Evolutionary conservation across 2,888 invertebrate species (phyloP), one percentile per base, ranked within the genome.

Genomic region (Dryobotodes eremita): DNA sequence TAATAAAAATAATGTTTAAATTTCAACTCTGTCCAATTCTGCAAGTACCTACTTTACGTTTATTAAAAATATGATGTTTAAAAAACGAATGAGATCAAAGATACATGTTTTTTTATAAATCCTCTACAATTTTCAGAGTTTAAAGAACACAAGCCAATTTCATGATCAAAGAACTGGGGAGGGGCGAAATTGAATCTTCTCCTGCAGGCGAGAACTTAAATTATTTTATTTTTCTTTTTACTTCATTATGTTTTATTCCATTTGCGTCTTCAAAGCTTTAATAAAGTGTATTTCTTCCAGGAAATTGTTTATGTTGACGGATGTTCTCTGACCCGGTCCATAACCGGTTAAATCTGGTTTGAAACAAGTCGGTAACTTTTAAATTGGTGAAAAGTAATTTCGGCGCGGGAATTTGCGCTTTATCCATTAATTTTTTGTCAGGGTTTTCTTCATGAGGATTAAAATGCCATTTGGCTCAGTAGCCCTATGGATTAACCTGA

Each of bases 161-260:
- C 75, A 77, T 88, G 92, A 93, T 94, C 93, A 94, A 93, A 93
- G 92, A 86, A 83, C 80, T 86, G 79, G 77, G 75, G 81, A 85
- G 89, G 79, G 88, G 46, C 66, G 88, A 90, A 91, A 92, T 89
- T 89, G 90, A 91, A 89, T 90, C 88, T 86, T 80, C 78, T 87
- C 80, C 73, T 84, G 74, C 79, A 82, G 77, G 80, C 76, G 72
- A 70, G 82, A 92, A 88, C 89, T 92, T 86, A 84, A 87, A 89
- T 86, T 75, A 86, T 84, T 80, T 71, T 69, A 74, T 78, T 87
- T 90, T 87, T 88, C 90, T 91, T 89, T 89, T 90, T 88, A 92
- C 92, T 92, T 93, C 91, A 90, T 94, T 94, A 93, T 92, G 90
- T 91, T 91, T 92, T 91, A 93, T 92, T 92, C 90, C 87, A 91